phyloP scores from a whole-genome alignment of 2,888 invertebrate genomes.

The Patella caerulea region DNA sequence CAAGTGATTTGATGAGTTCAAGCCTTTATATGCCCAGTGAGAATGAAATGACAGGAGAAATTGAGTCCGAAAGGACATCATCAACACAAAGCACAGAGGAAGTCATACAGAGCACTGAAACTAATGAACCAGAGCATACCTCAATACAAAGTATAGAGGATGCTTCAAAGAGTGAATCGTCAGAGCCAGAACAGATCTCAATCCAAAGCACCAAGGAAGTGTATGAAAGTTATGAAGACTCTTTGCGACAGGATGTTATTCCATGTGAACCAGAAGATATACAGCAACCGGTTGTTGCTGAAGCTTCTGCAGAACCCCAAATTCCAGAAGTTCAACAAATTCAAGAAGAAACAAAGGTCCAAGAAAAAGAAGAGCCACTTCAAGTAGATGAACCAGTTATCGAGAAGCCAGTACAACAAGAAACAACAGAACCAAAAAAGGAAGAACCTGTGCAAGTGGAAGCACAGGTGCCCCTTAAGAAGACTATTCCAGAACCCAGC shows the following conservation, averaged over 20 bases:
- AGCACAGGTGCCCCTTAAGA: too few species aligned
- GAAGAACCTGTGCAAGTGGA: too few species aligned
- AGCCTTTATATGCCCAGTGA: constrained; percentile 3
- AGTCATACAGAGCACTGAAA: too few species aligned
- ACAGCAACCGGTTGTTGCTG: too few species aligned
- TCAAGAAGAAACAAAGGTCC: not conserved
- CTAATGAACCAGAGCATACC: too few species aligned
- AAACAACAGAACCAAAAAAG: too few species aligned
- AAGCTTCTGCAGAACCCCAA: too few species aligned
- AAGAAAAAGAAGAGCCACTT: not conserved
- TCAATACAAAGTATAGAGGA: too few species aligned
- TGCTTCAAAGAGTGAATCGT: too few species aligned
- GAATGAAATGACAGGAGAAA: not conserved
- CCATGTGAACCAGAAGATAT: not conserved
- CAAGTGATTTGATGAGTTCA: not conserved
- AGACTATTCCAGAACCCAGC: not conserved
- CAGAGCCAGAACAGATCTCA: too few species aligned
- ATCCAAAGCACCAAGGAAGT: too few species aligned
- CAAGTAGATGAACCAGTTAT: not conserved
- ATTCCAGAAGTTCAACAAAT: not conserved
- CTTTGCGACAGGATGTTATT: not conserved
- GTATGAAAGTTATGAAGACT: not conserved
- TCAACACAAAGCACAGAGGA: not conserved
- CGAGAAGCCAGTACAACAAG: not conserved
- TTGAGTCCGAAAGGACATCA: not conserved